Evolutionary conservation across 2,888 invertebrate species (phyloP).

Genomic region (Dascillus cervinus): DNA sequence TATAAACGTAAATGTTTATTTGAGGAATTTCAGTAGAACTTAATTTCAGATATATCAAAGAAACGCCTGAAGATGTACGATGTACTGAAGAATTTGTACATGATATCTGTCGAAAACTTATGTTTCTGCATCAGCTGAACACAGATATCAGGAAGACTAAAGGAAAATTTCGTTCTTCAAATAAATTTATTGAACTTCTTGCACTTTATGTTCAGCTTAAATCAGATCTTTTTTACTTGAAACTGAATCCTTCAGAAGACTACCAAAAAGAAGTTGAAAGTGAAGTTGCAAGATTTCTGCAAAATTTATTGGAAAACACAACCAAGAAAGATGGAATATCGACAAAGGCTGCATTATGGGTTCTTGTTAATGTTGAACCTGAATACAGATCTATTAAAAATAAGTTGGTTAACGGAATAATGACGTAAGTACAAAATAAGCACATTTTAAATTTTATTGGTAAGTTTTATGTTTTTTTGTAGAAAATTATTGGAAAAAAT

Average conservation of each 20-base stretch:
- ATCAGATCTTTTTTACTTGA: no score
- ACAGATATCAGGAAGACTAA: constrained; percentile 1
- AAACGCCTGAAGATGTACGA: constrained; percentile 12
- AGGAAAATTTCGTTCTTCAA: constrained; percentile 14
- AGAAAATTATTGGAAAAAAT: constrained; percentile 3
- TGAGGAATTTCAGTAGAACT: not conserved
- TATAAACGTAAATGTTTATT: not conserved
- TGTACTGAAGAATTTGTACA: constrained; percentile 14
- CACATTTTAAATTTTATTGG: no score
- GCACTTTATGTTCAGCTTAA: constrained; percentile 27
- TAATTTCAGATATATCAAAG: constrained; percentile 20
- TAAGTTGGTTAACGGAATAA: constrained; percentile 9
- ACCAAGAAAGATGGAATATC: not conserved
- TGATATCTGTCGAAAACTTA: constrained; percentile 16
- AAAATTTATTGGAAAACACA: constrained; percentile 10
- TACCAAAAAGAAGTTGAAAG: constrained; percentile 19
- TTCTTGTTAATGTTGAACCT: constrained; percentile 6
- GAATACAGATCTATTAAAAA: no score
- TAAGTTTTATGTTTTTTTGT: constrained; percentile 3
- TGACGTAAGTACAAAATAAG: constrained; percentile 13
- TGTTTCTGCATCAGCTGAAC: constrained; percentile 18
- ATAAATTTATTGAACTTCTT: constrained; percentile 19
- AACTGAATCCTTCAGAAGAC: constrained; percentile 11
- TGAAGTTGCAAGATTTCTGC: constrained; percentile 12
- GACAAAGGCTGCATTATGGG: constrained; percentile 6